Conservation (phyloP, 1,140 invertebrate genomes). For the Drosophila albomicans region DNA sequence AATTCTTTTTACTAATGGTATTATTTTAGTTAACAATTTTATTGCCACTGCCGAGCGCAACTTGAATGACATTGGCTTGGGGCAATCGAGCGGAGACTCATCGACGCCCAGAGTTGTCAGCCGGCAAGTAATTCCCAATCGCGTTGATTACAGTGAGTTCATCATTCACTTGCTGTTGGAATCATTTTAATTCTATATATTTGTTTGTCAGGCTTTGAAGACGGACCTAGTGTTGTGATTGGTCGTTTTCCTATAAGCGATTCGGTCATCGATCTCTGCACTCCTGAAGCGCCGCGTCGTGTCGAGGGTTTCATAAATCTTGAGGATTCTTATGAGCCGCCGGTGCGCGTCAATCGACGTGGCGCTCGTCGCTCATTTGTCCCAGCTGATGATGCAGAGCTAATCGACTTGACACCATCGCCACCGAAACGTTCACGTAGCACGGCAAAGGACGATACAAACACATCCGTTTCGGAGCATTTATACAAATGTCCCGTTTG, state of each 20-base stretch:
- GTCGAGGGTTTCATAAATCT: background rate
- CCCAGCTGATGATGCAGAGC: background rate
- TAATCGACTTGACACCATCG: background rate
- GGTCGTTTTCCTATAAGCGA: background rate
- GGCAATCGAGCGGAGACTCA: background rate
- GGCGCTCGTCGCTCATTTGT: background rate
- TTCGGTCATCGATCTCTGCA: background rate
- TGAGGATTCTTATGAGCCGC: background rate
- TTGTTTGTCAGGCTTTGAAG: too few species aligned
- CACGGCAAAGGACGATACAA: background rate
- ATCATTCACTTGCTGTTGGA: background rate
- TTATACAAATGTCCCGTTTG: constrained; percentile 67
- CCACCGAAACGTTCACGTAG: background rate
- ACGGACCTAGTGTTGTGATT: background rate
- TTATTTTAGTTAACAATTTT: background rate
- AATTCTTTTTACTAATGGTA: background rate
- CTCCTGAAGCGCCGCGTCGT: background rate
- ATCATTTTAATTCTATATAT: too few species aligned
- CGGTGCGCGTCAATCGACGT: background rate
- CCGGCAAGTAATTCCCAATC: background rate
- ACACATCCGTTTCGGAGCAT: background rate
- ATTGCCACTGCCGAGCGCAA: background rate
- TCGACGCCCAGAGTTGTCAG: too few species aligned
- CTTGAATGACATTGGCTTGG: background rate
- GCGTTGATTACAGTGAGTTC: background rate